Conservation (phyloP, 2,888 invertebrate genomes). For the Ichneumon xanthorius region DNA sequence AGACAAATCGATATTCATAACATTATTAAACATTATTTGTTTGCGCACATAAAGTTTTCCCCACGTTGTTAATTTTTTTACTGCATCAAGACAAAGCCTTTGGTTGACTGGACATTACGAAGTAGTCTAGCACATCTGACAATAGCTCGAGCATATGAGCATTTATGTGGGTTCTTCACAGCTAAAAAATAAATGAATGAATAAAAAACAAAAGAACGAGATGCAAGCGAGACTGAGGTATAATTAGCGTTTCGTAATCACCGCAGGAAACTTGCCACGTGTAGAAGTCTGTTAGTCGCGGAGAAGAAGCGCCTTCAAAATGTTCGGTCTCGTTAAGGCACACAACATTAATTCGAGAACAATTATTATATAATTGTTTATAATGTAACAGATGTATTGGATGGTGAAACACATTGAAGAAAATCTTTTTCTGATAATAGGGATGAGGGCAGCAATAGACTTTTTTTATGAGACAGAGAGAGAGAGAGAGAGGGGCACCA, state of each 20-base stretch:
- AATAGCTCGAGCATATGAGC: conserved; percentile 58
- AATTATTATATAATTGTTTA: conserved; percentile 54
- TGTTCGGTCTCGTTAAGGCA: conserved; percentile 48
- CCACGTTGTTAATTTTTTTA: not conserved
- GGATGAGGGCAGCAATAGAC: not conserved
- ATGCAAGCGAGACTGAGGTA: conserved; percentile 35
- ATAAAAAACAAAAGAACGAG: conserved; percentile 36
- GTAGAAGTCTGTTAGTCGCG: conserved; percentile 62
- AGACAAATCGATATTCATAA: not conserved
- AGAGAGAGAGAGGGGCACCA: not conserved
- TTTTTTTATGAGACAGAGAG: not conserved
- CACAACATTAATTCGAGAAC: conserved; percentile 60
- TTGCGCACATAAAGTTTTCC: too few relatives aligned
- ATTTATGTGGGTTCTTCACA: conserved; percentile 65
- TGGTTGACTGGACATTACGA: conserved; percentile 54
- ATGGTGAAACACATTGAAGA: not conserved
- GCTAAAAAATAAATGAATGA: conserved; percentile 29
- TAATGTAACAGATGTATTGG: conserved; percentile 59
- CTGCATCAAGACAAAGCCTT: conserved; percentile 28
- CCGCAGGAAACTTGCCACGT: conserved; percentile 50
- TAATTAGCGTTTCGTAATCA: conserved; percentile 72
- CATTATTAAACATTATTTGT: conserved; percentile 18
- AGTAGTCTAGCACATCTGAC: conserved; percentile 57
- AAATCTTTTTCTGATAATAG: not conserved
- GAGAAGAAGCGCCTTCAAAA: too few relatives aligned